A percentile compares a stretch with the other conserved stretches of the same genome.
phyloP scores from a whole-genome alignment of 2,113 vertebrate species.

The Perca flavescens region DNA sequence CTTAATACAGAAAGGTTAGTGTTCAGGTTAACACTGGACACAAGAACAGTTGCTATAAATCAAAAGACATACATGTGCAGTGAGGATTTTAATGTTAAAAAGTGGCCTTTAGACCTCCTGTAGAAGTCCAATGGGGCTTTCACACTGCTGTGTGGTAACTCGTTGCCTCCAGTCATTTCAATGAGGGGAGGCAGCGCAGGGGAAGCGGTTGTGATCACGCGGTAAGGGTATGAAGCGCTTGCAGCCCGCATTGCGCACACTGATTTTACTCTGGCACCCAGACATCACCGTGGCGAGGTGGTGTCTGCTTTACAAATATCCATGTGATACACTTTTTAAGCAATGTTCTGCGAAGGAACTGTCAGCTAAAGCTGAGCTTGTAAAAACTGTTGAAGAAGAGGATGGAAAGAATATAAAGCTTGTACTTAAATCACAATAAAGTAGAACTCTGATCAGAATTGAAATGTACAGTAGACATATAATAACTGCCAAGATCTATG shows the following conservation, averaged over 20 bases:
- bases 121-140: no score
- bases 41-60: conserved; percentile 17
- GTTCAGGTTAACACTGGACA: conserved; percentile 15
- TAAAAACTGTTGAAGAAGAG: not conserved
- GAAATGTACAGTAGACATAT: not conserved
- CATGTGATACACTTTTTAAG: conserved; percentile 14
- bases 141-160: no score
- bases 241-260: no score
- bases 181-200: no score
- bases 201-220: no score
- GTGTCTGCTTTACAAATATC: conserved; percentile 10
- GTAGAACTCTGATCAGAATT: not conserved
- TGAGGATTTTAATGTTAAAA: conserved; percentile 7
- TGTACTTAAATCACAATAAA: conserved; percentile 1
- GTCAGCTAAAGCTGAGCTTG: not conserved
- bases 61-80: not conserved
- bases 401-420: not conserved
- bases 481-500: not conserved
- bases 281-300: not conserved
- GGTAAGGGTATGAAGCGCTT: no score
- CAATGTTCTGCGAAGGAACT: conserved; percentile 5
- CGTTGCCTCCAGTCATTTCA: no score
- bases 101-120: conserved; percentile 5
- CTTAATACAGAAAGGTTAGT: conserved; percentile 14
- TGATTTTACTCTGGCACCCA: no score